A percentile compares a stretch with the other conserved stretches of the same genome.
phyloP scores from a whole-genome alignment of 2,797 vertebrate genomes.

The Monodelphis domestica region DNA sequence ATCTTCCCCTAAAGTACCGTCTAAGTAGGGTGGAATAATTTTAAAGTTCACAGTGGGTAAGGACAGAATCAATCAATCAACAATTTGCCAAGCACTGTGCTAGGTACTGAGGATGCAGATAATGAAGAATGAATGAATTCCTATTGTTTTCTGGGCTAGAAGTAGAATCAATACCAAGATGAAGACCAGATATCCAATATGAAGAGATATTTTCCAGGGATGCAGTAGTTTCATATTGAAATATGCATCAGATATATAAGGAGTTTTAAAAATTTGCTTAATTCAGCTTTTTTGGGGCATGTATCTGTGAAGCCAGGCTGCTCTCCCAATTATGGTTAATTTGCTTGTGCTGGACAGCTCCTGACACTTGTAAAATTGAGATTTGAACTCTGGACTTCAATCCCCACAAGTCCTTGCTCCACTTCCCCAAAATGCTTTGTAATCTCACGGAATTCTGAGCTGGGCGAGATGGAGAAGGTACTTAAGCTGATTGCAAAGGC shows the following conservation, averaged over 20 bases:
- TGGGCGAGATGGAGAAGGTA: too few relatives aligned
- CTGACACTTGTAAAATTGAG: too few relatives aligned
- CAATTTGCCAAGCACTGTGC: neutral
- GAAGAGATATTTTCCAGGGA: neutral
- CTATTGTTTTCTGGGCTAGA: neutral
- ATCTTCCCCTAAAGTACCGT: too few relatives aligned
- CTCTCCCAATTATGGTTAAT: neutral
- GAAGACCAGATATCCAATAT: neutral
- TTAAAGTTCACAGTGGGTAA: too few relatives aligned
- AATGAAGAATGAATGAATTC: neutral
- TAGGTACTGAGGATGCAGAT: neutral
- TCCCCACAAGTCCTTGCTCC: too few relatives aligned
- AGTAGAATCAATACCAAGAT: neutral
- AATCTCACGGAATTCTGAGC: too few relatives aligned
- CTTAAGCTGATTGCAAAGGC: too few relatives aligned
- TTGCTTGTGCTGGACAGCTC: neutral
- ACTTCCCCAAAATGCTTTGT: too few relatives aligned
- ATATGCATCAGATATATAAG: neutral
- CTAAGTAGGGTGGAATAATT: too few relatives aligned
- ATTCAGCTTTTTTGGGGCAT: neutral
- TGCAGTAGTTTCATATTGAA: neutral
- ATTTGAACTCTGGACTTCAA: too few relatives aligned
- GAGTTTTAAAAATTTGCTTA: neutral
- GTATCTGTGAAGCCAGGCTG: neutral
- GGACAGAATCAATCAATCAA: neutral